Conservation (phyloP, 1,140 invertebrate species). For the Listronotus oregonensis region DNA sequence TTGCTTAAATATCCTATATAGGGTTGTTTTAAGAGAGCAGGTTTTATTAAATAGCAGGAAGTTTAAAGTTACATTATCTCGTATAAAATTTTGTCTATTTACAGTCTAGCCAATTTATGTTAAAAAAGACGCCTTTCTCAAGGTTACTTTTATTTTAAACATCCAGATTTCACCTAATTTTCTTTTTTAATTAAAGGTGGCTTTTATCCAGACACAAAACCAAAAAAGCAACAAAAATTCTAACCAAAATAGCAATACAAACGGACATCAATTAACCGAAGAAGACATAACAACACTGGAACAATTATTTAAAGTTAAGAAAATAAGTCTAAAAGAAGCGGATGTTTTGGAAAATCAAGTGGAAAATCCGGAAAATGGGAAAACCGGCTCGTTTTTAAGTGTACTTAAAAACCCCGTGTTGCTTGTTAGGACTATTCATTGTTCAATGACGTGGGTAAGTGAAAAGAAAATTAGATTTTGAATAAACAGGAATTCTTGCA, state of each 20-base stretch:
- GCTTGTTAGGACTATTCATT: slow-evolving; percentile 28
- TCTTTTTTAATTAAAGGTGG: no score
- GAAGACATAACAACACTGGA: slow-evolving; percentile 54
- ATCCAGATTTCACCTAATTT: no score
- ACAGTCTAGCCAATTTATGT: no score
- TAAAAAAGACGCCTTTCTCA: no score
- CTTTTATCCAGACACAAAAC: slow-evolving; percentile 70
- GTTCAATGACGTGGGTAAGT: slow-evolving; percentile 31
- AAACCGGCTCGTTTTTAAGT: slow-evolving; percentile 5
- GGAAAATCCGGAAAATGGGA: background rate
- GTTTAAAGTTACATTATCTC: no score
- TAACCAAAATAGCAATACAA: slow-evolving; percentile 70
- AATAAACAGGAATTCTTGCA: background rate
- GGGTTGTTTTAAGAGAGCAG: no score
- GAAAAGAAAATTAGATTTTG: background rate
- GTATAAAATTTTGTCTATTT: no score
- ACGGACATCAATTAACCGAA: slow-evolving; percentile 63
- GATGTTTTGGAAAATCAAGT: slow-evolving; percentile 1
- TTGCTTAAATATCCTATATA: no score
- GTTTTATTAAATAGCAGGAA: no score
- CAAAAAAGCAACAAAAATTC: slow-evolving; percentile 64
- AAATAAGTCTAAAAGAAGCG: slow-evolving; percentile 18
- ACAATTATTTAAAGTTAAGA: slow-evolving; percentile 40
- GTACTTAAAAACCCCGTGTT: slow-evolving; percentile 19
- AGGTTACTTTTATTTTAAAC: no score